Conservation (phyloP, 1,140 invertebrate genomes). For the Agrypnia vestita region DNA sequence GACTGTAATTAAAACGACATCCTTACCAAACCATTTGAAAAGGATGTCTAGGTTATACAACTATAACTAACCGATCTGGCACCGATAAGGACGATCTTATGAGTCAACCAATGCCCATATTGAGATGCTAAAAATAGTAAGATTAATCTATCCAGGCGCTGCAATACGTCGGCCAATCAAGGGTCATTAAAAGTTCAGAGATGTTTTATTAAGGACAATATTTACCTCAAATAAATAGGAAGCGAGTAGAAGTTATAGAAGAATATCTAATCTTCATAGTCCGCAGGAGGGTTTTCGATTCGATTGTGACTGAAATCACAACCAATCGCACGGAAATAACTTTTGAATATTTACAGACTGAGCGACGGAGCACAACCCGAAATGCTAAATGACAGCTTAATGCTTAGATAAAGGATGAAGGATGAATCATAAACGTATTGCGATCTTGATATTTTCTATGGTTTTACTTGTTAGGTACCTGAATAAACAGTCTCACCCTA, state of each 20-base stretch:
- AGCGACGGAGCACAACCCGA: constrained; percentile 35
- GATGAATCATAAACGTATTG: constrained; percentile 11
- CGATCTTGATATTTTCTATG: background rate
- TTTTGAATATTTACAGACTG: constrained; percentile 36
- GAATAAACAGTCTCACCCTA: too few relatives aligned
- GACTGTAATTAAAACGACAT: background rate
- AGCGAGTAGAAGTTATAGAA: background rate
- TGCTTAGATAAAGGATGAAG: constrained; percentile 22
- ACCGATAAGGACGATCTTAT: background rate
- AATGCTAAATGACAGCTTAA: constrained; percentile 43
- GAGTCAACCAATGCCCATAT: constrained; percentile 16
- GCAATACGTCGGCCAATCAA: constrained; percentile 41
- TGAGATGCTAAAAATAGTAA: constrained; percentile 31
- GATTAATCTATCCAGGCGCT: constrained; percentile 4
- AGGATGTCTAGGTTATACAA: constrained; percentile 19
- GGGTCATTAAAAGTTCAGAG: constrained; percentile 37
- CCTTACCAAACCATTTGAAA: background rate
- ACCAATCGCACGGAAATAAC: constrained; percentile 37
- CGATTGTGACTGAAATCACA: constrained; percentile 38
- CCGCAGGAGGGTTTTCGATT: constrained; percentile 16
- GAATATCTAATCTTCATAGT: constrained; percentile 50
- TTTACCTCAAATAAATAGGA: constrained; percentile 50
- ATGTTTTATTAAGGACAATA: constrained; percentile 16
- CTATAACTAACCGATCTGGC: background rate
- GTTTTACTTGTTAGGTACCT: too few relatives aligned